phyloP scores from a whole-genome alignment of 2,888 invertebrate species.

The Luperina testacea region DNA sequence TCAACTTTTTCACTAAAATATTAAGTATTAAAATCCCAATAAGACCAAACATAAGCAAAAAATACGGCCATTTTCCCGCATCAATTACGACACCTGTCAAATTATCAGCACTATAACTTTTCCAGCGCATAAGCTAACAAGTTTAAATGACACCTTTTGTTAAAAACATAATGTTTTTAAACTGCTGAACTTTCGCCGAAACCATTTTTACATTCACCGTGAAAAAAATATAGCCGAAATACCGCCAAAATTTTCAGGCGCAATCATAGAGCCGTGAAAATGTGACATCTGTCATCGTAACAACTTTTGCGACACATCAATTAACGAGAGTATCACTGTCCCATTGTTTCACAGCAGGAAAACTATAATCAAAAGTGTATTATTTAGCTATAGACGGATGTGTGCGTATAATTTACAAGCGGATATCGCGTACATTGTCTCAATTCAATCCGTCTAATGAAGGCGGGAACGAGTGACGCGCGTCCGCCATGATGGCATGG shows the following conservation, averaged over 20 bases:
- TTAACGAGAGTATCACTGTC: slow-evolving; percentile 47
- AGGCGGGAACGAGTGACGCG: slow-evolving; percentile 77
- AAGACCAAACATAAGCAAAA: background rate
- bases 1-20: too few species aligned
- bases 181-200: background rate
- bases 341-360: slow-evolving; percentile 65
- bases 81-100: slow-evolving; percentile 9
- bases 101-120: slow-evolving; percentile 28
- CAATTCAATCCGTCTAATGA: slow-evolving; percentile 82
- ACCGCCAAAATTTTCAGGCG: slow-evolving; percentile 44
- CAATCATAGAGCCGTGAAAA: slow-evolving; percentile 42
- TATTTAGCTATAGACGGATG: slow-evolving; percentile 67
- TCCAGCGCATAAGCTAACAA: slow-evolving; percentile 22
- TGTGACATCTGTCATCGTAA: slow-evolving; percentile 47
- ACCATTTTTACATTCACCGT: slow-evolving; percentile 2
- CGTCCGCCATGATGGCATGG: slow-evolving; percentile 72
- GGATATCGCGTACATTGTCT: slow-evolving; percentile 80
- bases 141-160: slow-evolving; percentile 19
- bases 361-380: slow-evolving; percentile 68
- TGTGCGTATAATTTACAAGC: slow-evolving; percentile 69
- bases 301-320: slow-evolving; percentile 52
- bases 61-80: slow-evolving; percentile 1
- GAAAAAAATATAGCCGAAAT: slow-evolving; percentile 4
- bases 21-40: background rate
- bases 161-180: slow-evolving; percentile 12